Conservation (phyloP, 2,113 vertebrate genomes). For the Bubo scandiacus region DNA sequence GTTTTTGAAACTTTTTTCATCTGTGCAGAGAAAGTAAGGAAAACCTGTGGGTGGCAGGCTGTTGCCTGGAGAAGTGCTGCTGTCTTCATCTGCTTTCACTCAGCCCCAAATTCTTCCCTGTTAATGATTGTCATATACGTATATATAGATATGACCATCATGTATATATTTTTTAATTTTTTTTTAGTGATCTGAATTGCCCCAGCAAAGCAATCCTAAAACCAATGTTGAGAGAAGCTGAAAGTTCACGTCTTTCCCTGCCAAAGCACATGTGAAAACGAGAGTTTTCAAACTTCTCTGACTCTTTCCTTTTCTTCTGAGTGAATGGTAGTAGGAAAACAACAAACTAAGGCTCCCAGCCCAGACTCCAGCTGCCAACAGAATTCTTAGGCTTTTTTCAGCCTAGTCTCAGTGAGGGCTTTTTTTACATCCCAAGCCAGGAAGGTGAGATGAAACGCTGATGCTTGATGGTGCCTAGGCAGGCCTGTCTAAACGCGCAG, state of each 20-base stretch:
- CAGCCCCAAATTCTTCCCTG: neutral
- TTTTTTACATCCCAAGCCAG: neutral
- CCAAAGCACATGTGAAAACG: neutral
- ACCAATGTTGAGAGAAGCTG: neutral
- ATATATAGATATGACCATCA: neutral
- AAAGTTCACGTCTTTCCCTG: neutral
- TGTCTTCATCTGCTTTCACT: neutral
- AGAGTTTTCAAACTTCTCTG: neutral
- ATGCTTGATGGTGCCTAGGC: neutral
- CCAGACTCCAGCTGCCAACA: neutral
- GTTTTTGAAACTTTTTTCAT: neutral
- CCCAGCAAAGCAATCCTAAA: neutral
- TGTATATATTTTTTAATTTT: neutral
- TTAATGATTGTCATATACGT: neutral
- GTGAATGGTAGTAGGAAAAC: neutral
- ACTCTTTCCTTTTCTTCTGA: neutral
- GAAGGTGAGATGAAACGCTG: neutral
- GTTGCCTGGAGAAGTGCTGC: neutral
- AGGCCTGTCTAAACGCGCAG: neutral
- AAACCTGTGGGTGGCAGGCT: neutral
- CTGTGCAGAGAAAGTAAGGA: neutral
- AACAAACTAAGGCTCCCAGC: neutral
- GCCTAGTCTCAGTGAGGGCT: neutral
- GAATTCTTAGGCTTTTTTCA: conserved; percentile 16
- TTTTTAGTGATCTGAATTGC: neutral